phyloP scores from a whole-genome alignment of 1,140 invertebrate genomes.

The Drosophila setifemur region DNA sequence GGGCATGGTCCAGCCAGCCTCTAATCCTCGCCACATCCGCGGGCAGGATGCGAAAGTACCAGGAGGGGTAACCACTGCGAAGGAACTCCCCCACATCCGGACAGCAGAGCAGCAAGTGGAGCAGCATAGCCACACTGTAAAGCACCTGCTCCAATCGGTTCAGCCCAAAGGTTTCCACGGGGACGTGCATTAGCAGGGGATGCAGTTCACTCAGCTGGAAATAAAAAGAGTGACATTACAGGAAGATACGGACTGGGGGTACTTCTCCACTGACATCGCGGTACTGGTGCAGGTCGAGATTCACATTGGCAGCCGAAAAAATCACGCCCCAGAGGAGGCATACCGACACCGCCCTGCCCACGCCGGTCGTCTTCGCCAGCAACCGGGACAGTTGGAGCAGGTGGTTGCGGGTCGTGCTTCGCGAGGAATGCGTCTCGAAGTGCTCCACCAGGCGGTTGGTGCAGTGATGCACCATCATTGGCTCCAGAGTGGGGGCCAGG shows the following conservation, averaged over 20 bases:
- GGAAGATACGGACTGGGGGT: background rate
- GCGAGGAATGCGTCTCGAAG: no score
- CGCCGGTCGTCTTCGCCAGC: background rate
- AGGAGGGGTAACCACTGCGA: background rate
- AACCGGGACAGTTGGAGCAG: constrained; percentile 1
- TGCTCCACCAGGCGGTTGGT: constrained; percentile 8
- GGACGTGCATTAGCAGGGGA: background rate
- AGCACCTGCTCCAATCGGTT: background rate
- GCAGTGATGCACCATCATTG: constrained; percentile 30
- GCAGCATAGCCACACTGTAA: background rate
- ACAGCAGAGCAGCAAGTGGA: constrained; percentile 15
- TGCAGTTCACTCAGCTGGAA: constrained; percentile 10
- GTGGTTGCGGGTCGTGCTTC: no score
- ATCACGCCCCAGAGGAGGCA: constrained; percentile 28
- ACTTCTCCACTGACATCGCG: constrained; percentile 31
- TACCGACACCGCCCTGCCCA: constrained; percentile 11
- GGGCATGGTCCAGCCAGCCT: background rate
- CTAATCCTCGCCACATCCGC: background rate
- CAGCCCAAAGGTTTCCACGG: background rate
- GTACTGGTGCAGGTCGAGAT: constrained; percentile 4
- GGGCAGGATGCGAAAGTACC: constrained; percentile 9
- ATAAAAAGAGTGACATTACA: background rate
- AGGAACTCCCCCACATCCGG: constrained; percentile 5
- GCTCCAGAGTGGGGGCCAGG: constrained; percentile 3
- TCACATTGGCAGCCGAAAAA: background rate